A percentile compares a stretch with the other conserved stretches of the same genome.
Evolutionary conservation across 2,797 vertebrate genomes (phyloP).

Genomic region (Nannoperca australis): DNA sequence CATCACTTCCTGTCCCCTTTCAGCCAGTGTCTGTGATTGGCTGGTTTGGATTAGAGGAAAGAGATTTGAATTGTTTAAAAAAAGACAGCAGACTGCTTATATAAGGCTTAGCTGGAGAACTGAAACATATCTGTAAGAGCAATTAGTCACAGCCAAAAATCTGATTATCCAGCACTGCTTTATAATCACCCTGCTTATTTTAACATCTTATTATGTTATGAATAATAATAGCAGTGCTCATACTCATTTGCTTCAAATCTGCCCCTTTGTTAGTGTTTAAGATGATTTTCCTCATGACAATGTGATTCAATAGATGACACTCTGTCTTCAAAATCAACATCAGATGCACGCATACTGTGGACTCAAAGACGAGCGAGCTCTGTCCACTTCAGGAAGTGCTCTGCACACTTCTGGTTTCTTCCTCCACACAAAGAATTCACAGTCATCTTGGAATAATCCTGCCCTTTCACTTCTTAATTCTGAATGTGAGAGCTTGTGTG

Average conservation of each 20-base stretch:
- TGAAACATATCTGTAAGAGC: constrained; percentile 8
- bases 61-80: constrained; percentile 50
- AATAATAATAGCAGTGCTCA: neutral
- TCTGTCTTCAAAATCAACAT: constrained; percentile 22
- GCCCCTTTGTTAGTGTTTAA: neutral
- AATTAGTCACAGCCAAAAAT: constrained; percentile 34
- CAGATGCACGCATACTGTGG: constrained; percentile 14
- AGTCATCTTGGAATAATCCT: constrained; percentile 79
- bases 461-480: constrained; percentile 70
- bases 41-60: constrained; percentile 44
- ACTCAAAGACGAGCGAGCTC: constrained; percentile 45
- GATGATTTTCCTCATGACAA: constrained; percentile 13
- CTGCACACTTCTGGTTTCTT: constrained; percentile 61
- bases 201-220: constrained; percentile 16
- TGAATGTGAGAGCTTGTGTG: constrained; percentile 23
- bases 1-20: constrained; percentile 54
- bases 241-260: constrained; percentile 11
- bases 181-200: constrained; percentile 13
- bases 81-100: constrained; percentile 26
- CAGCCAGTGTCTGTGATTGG: constrained; percentile 48
- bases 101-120: constrained; percentile 1
- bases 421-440: constrained; percentile 75
- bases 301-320: neutral
- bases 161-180: constrained; percentile 21
- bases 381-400: constrained; percentile 47